Conservation (phyloP, 1,140 invertebrate genomes). For the Telenomus remus region DNA sequence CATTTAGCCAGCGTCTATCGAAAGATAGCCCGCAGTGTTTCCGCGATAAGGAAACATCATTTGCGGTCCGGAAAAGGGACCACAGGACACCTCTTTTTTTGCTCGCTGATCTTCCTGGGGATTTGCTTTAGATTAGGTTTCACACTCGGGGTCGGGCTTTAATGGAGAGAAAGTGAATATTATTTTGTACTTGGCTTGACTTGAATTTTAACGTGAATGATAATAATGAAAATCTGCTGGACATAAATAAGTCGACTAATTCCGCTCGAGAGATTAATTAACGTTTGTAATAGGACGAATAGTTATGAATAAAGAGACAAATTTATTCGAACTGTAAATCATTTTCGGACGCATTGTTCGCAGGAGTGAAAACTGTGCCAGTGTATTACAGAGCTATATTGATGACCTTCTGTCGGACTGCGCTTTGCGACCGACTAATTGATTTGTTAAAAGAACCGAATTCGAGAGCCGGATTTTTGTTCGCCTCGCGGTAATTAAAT, state of each 20-base stretch:
- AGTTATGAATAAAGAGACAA: neutral
- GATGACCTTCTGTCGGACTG: conserved; percentile 3
- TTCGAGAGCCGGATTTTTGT: conserved; percentile 9
- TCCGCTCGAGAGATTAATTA: too few species aligned
- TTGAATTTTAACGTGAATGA: too few species aligned
- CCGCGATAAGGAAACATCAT: conserved; percentile 47
- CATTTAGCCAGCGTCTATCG: conserved; percentile 61
- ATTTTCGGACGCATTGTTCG: too few species aligned
- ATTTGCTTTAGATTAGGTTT: neutral
- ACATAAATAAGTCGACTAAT: too few species aligned
- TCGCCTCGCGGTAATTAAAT: conserved; percentile 28
- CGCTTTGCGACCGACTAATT: conserved; percentile 8
- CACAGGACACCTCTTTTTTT: conserved; percentile 12
- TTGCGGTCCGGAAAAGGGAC: conserved; percentile 37
- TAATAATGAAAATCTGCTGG: too few species aligned
- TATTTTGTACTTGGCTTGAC: neutral
- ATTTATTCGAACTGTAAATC: neutral
- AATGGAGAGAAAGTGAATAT: conserved; percentile 4
- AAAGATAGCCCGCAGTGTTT: conserved; percentile 47
- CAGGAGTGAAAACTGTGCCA: conserved; percentile 6
- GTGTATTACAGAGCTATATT: conserved; percentile 12
- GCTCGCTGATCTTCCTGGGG: neutral
- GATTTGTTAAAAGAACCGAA: conserved; percentile 31
- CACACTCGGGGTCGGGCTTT: neutral
- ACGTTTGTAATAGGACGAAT: too few species aligned